Conservation (phyloP, 2,113 vertebrate species). For the Sturnira hondurensis region DNA sequence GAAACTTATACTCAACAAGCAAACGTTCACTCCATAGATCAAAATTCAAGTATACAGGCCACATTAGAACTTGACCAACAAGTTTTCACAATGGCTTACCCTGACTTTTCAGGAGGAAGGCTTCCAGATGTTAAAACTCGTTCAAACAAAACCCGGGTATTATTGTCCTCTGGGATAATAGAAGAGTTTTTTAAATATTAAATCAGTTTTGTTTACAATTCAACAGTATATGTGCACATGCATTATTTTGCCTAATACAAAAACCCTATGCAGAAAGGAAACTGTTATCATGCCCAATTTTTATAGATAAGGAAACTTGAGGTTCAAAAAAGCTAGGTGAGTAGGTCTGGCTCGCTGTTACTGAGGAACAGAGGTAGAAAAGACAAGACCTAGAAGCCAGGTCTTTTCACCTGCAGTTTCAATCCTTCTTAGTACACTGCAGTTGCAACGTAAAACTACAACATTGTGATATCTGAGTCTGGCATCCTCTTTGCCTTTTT, state of each 20-base stretch:
- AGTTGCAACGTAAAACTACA: background rate
- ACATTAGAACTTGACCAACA: background rate
- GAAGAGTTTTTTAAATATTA: slow-evolving; percentile 61
- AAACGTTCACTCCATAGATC: background rate
- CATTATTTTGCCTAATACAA: slow-evolving; percentile 33
- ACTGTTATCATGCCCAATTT: background rate
- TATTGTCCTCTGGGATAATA: slow-evolving; percentile 94
- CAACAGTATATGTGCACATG: slow-evolving; percentile 12
- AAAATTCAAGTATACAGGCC: background rate
- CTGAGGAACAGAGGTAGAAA: background rate
- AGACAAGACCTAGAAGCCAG: background rate
- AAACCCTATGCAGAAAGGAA: slow-evolving; percentile 6
- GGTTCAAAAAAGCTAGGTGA: background rate
- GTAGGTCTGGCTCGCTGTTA: background rate
- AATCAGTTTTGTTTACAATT: slow-evolving; percentile 17
- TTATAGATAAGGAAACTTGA: slow-evolving; percentile 1
- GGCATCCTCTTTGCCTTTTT: background rate
- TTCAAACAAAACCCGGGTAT: slow-evolving; percentile 99
- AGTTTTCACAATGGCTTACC: slow-evolving; percentile 81
- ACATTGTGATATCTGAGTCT: background rate
- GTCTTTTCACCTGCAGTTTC: background rate
- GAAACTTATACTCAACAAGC: background rate
- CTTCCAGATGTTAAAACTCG: slow-evolving; percentile 98
- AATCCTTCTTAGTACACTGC: background rate
- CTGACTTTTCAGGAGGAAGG: slow-evolving; percentile 97